Base-by-base conservation (phyloP, 2,113 vertebrate species). In the Leucoraja erinaceus region DNA sequence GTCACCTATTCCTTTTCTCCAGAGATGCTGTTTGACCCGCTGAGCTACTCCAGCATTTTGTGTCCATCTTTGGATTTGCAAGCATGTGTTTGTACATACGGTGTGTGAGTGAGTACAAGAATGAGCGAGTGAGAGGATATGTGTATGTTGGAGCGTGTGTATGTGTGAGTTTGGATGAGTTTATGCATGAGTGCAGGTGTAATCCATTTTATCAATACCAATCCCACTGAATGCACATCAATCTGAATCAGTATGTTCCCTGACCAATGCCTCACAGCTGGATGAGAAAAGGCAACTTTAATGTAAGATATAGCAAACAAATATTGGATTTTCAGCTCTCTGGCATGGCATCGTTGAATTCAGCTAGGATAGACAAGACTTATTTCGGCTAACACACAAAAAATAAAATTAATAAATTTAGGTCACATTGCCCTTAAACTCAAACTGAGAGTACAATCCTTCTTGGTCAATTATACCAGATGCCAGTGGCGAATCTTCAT, bases 311-410 rank as follows among this genome's bases (percentile, higher is more conserved):
- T 56, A 93, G 61, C 75, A 83, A 10, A 74, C 74, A 93, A 93
- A 94, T 93, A 93, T 93, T 93, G 93, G 93, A 94, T 93, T 93
- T 59, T 11, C 75, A 86, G 90, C 93, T 54, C 66, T 18, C 88
- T 81, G 12, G 38, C 11, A 11, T 1, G 0, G 84, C 92, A 93
- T 14, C 68, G 88, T 88, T 92, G 77, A 66, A 93, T 94, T 72
- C 28, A 93, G 72, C 79, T 68, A 20, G 22, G 72, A 54, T 16
- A 93, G 0, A 38, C 16, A 61, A 77, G 31, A 33, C 33, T 38
- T 66, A 90, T 0, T 2, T 14, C 22, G 66, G 66, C 66, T 38
- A 90, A 70, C 70, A 4, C 63, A 70, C 31, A 38, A 68, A 90
- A 47, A 47, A 3, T 25, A 33, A 68, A 70, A 63, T 68, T 31